phyloP scores from a whole-genome alignment of 2,113 vertebrate species.

The Oryzias javanicus region DNA sequence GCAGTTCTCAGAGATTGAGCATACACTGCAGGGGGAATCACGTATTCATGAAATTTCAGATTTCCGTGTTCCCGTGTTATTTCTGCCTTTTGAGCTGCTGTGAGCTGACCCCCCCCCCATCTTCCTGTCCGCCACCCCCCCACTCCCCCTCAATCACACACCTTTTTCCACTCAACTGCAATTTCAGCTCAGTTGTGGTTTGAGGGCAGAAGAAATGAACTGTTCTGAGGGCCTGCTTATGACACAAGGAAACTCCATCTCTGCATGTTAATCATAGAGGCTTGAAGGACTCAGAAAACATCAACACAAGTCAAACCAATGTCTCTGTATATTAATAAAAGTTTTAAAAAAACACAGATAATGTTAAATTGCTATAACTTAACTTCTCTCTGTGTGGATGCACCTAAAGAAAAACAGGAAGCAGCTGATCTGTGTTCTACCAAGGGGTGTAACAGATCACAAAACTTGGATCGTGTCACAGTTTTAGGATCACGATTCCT shows the following conservation, averaged over 20 bases:
- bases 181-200: slow-evolving; percentile 55
- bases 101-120: slow-evolving; percentile 6
- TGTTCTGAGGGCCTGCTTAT: slow-evolving; percentile 62
- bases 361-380: too few species aligned
- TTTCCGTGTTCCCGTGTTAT: slow-evolving; percentile 25
- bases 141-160: slow-evolving; percentile 11
- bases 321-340: background rate
- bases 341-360: background rate
- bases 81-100: slow-evolving; percentile 40
- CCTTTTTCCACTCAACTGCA: slow-evolving; percentile 45
- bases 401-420: too few species aligned
- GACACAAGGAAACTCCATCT: slow-evolving; percentile 49
- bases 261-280: slow-evolving; percentile 65
- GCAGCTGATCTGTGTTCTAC: too few species aligned
- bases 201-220: slow-evolving; percentile 71
- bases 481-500: too few species aligned
- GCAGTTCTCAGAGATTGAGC: slow-evolving; percentile 29
- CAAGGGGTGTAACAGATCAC: too few species aligned
- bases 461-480: too few species aligned
- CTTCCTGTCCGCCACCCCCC: slow-evolving; percentile 8
- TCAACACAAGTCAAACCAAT: slow-evolving; percentile 30
- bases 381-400: too few species aligned
- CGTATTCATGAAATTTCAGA: slow-evolving; percentile 47
- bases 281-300: slow-evolving; percentile 19
- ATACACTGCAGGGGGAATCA: slow-evolving; percentile 25